Base-by-base conservation (phyloP, 1,140 invertebrate species). In the Tetramorium alpestre region DNA sequence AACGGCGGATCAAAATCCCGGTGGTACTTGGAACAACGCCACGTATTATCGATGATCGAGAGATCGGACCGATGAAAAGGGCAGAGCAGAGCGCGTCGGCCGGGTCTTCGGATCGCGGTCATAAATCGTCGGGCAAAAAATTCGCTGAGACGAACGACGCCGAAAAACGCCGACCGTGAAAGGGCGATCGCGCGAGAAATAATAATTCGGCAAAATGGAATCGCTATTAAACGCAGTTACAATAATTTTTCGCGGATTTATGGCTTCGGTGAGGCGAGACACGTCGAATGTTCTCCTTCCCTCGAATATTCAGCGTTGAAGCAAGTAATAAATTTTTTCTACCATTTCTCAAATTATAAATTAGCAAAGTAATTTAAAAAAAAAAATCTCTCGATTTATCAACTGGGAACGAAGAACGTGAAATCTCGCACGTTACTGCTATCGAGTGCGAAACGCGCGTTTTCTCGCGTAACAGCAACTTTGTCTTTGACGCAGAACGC, bases 11-110 rank as follows among this genome's bases (percentile, higher is more conserved):
- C 69, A 87, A 60, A 87, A 82, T 54, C 5, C 11, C 49, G 28
- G 10, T 0, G 22, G 22, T 49, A 64, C 69, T 87, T 87, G 85
- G 80, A 87, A 67, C 69, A 58, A 60, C 54, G 80, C 69, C 78
- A 87, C 69, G 58, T 86, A 80, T 58, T 86, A 86, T 86, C 85
- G 85, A 86, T 65, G 64, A 86, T 86, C 84, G 84, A 86, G 47
- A 80, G 75, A 86, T 64, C 84, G 75, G 16, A 25, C 62, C 85
- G 77, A 25, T 62, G 75, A 86, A 49, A 82, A 25, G 51, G 25
- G 22, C 33, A 70, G 64, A 41, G 41, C 51, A 16, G 28, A 69
- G 13, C 51, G 51, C 11, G 73, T 77, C 58, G 82, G 25, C 51
- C 73, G 58, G 75, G 77, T 69, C 47, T 67, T 81, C 76, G 28